Conservation (phyloP, 1,140 invertebrate genomes). For the Brachionus rotundiformis region DNA sequence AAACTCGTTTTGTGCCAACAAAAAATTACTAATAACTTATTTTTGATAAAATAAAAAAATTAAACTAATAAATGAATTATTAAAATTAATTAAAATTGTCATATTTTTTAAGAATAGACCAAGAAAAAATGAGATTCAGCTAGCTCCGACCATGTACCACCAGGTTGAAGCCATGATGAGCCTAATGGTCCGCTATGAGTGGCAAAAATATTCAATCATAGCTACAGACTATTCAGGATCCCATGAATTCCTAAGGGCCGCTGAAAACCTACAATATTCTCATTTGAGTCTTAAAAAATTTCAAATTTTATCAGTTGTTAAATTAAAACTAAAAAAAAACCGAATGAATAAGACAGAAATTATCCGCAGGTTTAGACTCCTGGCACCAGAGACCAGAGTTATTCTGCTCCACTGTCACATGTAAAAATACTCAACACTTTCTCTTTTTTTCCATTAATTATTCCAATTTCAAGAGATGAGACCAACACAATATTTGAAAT, state of each 20-base stretch:
- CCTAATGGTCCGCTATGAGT: constrained; percentile 88
- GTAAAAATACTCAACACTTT: constrained; percentile 9
- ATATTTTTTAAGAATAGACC: constrained; percentile 37
- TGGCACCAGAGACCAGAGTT: constrained; percentile 85
- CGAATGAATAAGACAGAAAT: constrained; percentile 67
- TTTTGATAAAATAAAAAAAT: too few relatives aligned
- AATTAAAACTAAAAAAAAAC: constrained; percentile 68
- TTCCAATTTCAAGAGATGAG: constrained; percentile 71
- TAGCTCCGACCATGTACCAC: constrained; percentile 88
- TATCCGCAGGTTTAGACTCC: constrained; percentile 68
- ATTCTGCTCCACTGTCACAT: constrained; percentile 82
- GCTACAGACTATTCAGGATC: constrained; percentile 81
- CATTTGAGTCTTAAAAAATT: constrained; percentile 65
- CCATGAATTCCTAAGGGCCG: constrained; percentile 86
- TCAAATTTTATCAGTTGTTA: constrained; percentile 79
- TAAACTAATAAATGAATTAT: too few relatives aligned
- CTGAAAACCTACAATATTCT: constrained; percentile 9
- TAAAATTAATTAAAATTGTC: background rate
- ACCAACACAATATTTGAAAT: constrained; percentile 78
- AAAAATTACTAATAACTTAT: too few relatives aligned
- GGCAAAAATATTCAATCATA: constrained; percentile 91
- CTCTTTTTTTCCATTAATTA: background rate
- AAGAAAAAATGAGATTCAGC: constrained; percentile 66
- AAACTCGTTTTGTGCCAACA: too few relatives aligned
- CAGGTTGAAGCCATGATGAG: constrained; percentile 88